Conservation (phyloP, 2,888 invertebrate species). For the Herminia tarsipennalis region DNA sequence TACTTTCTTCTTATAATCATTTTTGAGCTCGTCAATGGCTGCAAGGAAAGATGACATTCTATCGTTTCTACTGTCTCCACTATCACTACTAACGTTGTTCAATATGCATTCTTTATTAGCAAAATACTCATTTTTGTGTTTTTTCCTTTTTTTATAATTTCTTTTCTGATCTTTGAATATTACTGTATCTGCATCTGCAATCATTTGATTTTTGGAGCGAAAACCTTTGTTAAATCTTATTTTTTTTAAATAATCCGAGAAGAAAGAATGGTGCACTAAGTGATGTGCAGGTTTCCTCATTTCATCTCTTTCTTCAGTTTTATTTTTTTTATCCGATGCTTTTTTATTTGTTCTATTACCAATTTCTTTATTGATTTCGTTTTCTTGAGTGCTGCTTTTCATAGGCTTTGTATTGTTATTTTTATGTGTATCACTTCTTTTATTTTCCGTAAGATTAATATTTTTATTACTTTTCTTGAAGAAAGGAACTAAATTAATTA, state of each 20-base stretch:
- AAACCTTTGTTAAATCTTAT: slow-evolving; percentile 30
- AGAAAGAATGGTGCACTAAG: slow-evolving; percentile 27
- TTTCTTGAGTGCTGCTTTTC: slow-evolving; percentile 9
- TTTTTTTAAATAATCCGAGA: slow-evolving; percentile 43
- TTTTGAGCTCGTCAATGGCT: slow-evolving; percentile 51
- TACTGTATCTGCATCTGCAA: slow-evolving; percentile 15
- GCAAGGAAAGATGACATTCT: slow-evolving; percentile 54
- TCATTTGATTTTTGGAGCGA: slow-evolving; percentile 15
- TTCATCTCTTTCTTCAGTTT: slow-evolving; percentile 4
- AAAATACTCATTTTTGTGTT: slow-evolving; percentile 21
- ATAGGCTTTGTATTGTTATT: not conserved
- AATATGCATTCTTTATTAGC: slow-evolving; percentile 5
- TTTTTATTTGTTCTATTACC: slow-evolving; percentile 16
- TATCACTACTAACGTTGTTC: slow-evolving; percentile 32
- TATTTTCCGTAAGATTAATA: not conserved
- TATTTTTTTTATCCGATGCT: not conserved
- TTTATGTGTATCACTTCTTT: not conserved
- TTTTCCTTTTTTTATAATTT: slow-evolving; percentile 63
- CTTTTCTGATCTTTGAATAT: slow-evolving; percentile 35
- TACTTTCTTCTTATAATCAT: slow-evolving; percentile 16
- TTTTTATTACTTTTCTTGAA: not conserved
- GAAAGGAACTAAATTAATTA: not conserved
- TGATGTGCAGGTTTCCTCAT: no score
- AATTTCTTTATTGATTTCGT: no score
- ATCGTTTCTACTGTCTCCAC: slow-evolving; percentile 48